These are phyloP conservation scores for Hiodon alosoides DNA, from an alignment of 2,113 vertebrate genomes.

Conservation along the genomic window DNA sequence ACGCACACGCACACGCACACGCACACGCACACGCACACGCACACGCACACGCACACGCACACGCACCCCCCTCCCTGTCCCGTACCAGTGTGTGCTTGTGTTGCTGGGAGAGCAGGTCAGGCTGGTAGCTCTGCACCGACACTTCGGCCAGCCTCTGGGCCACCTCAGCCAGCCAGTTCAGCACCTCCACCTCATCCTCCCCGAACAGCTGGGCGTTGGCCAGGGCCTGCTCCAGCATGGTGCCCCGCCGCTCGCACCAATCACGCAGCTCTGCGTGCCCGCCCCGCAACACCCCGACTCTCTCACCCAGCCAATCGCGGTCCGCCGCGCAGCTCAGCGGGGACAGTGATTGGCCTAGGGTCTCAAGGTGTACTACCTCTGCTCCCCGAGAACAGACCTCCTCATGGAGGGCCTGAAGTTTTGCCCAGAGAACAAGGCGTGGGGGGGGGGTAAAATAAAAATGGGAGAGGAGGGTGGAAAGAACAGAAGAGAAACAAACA, in stretches of 20 bases:
- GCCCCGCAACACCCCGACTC: slow-evolving; percentile 68
- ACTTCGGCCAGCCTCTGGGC: slow-evolving; percentile 87
- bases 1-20: neutral
- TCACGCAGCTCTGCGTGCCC: slow-evolving; percentile 75
- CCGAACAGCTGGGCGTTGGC: slow-evolving; percentile 92
- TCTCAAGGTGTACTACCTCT: slow-evolving; percentile 71
- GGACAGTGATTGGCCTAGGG: slow-evolving; percentile 73
- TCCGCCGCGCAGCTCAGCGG: slow-evolving; percentile 78
- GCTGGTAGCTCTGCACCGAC: slow-evolving; percentile 82
- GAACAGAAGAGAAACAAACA: slow-evolving; percentile 53
- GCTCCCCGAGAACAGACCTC: slow-evolving; percentile 71
- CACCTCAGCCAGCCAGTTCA: slow-evolving; percentile 98
- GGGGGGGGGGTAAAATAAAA: slow-evolving; percentile 3
- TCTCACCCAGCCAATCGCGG: slow-evolving; percentile 73
- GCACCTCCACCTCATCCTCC: slow-evolving; percentile 98
- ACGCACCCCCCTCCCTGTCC: slow-evolving; percentile 3
- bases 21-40: neutral
- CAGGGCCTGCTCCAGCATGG: slow-evolving; percentile 86
- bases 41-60: neutral
- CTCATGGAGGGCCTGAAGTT: slow-evolving; percentile 81
- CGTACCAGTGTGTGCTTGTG: slow-evolving; percentile 90
- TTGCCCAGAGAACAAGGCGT: slow-evolving; percentile 23
- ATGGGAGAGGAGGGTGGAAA: slow-evolving; percentile 13
- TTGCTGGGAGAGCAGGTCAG: slow-evolving; percentile 80
- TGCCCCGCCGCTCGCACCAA: slow-evolving; percentile 74